phyloP scores from a whole-genome alignment of 2,888 invertebrate genomes.

The Folsomia candida region DNA sequence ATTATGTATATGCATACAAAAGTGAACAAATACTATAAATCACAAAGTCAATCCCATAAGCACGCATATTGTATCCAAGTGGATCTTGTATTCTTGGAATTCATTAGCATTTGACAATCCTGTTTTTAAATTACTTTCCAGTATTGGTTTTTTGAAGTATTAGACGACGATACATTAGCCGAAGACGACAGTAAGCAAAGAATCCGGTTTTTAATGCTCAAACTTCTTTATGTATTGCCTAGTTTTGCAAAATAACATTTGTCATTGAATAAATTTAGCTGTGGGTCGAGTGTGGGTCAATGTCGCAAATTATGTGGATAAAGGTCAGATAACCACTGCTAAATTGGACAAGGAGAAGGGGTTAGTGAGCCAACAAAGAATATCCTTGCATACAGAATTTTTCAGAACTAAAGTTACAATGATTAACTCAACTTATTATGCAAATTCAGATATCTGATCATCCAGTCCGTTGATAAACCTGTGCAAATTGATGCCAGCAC shows the following conservation, averaged over 20 bases:
- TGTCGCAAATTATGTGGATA: slow-evolving; percentile 35
- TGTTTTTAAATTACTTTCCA: neutral
- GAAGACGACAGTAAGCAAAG: slow-evolving; percentile 31
- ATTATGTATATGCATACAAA: too few relatives aligned
- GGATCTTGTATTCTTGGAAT: neutral
- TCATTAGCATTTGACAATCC: neutral
- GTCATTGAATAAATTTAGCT: slow-evolving; percentile 10
- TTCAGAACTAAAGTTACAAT: too few relatives aligned
- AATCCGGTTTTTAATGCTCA: too few relatives aligned
- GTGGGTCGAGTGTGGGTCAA: slow-evolving; percentile 35
- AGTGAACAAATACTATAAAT: too few relatives aligned
- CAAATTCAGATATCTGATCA: slow-evolving; percentile 35
- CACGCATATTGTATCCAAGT: neutral
- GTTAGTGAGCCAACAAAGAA: too few relatives aligned
- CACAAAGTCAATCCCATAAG: too few relatives aligned
- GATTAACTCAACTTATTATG: too few relatives aligned
- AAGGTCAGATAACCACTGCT: slow-evolving; percentile 26
- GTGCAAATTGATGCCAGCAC: slow-evolving; percentile 6
- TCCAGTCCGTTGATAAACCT: slow-evolving; percentile 27
- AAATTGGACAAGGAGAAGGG: slow-evolving; percentile 25
- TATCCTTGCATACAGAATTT: too few relatives aligned
- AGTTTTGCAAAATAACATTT: neutral
- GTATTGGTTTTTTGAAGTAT: slow-evolving; percentile 25
- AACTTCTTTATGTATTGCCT: neutral
- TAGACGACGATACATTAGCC: slow-evolving; percentile 24